phyloP scores from a whole-genome alignment of 2,113 vertebrate species.

The Poecilia latipinna region DNA sequence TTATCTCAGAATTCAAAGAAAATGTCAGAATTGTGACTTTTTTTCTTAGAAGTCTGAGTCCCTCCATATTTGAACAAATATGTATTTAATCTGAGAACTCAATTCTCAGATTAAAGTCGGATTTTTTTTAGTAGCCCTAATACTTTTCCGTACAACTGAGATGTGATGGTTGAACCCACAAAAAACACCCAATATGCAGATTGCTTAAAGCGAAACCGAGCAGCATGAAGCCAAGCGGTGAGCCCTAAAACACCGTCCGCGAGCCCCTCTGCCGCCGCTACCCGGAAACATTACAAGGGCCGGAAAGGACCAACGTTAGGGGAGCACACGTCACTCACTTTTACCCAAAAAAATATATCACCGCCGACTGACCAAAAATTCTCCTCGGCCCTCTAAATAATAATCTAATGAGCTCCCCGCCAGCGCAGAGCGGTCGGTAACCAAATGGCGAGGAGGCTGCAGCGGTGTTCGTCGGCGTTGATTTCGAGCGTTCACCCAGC shows the following conservation, averaged over 20 bases:
- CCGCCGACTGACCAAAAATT: slow-evolving; percentile 69
- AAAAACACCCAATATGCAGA: background rate
- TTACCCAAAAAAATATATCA: slow-evolving; percentile 74
- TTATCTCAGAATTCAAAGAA: no score
- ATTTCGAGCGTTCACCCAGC: slow-evolving; percentile 57
- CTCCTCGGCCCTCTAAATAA: slow-evolving; percentile 64
- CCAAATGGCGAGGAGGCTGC: slow-evolving; percentile 41
- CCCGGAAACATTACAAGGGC: slow-evolving; percentile 81
- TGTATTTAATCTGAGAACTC: no score
- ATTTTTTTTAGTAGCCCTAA: no score
- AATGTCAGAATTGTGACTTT: no score
- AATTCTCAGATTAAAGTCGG: no score
- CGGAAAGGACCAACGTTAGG: slow-evolving; percentile 82
- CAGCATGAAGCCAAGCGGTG: background rate
- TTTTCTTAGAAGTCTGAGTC: no score
- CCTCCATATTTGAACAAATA: no score
- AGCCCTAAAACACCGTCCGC: slow-evolving; percentile 31
- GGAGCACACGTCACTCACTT: slow-evolving; percentile 83
- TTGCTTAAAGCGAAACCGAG: background rate
- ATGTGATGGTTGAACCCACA: background rate
- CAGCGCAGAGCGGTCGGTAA: slow-evolving; percentile 2
- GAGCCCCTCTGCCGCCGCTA: slow-evolving; percentile 64
- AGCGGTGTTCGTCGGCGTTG: slow-evolving; percentile 38
- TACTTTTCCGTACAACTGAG: background rate
- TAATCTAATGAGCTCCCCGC: slow-evolving; percentile 30